Conservation (phyloP, 2,797 vertebrate species). For the Rhinatrema bivittatum region DNA sequence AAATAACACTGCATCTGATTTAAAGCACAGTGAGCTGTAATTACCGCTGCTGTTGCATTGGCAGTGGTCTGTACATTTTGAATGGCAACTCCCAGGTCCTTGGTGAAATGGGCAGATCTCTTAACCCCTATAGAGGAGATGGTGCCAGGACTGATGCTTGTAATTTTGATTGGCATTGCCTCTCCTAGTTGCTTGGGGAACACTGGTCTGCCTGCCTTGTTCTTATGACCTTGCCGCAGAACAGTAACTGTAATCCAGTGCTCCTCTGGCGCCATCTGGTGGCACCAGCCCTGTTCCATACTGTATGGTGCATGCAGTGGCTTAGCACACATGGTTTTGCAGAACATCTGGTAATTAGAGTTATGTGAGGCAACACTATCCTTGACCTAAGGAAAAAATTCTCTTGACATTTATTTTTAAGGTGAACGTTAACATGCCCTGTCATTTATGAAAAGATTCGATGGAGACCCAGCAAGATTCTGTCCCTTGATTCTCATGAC, state of each 20-base stretch:
- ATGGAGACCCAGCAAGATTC: neutral
- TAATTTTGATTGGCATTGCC: neutral
- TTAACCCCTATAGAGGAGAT: neutral
- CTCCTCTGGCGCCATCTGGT: constrained; percentile 32
- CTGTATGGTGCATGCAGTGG: accelerated
- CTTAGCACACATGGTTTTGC: neutral
- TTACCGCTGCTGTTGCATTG: neutral
- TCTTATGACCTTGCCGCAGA: constrained; percentile 16
- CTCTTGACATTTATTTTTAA: no score
- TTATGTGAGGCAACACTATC: no score
- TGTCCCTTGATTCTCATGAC: no score
- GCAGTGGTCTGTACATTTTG: neutral
- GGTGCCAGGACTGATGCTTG: neutral
- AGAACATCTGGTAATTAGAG: accelerated
- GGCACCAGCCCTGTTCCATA: neutral
- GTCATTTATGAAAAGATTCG: accelerated
- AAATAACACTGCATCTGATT: no score
- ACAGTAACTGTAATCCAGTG: neutral
- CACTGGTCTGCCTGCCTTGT: neutral
- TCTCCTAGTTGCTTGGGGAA: neutral
- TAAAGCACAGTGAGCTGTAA: no score
- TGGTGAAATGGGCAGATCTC: constrained; percentile 14
- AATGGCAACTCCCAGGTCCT: neutral
- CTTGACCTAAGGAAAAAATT: no score
- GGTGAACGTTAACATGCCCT: no score